phyloP scores from a whole-genome alignment of 2,888 invertebrate genomes.

The Meghimatium bilineatum region DNA sequence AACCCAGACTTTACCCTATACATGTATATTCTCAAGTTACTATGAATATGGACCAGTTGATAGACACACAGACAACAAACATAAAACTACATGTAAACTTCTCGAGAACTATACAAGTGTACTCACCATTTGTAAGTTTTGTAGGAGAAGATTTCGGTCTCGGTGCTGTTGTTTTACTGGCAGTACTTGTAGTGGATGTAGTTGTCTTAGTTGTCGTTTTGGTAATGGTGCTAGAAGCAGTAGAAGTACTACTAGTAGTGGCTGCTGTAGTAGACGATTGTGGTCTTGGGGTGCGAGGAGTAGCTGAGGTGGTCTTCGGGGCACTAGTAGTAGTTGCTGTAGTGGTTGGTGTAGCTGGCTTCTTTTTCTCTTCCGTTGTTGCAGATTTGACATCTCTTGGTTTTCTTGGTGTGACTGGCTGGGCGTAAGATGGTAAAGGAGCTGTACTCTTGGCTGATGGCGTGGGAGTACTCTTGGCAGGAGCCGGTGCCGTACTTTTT shows the following conservation, averaged over 20 bases:
- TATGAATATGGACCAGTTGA: no score
- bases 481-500: neutral
- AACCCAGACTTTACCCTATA: no score
- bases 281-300: slow-evolving; percentile 27
- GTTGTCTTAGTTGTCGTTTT: neutral
- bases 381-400: slow-evolving; percentile 28
- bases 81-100: no score
- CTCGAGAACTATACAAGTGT: no score
- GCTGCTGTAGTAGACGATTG: slow-evolving; percentile 25
- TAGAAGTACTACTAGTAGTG: slow-evolving; percentile 19
- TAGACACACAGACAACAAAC: no score
- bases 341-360: neutral
- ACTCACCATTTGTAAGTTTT: slow-evolving; percentile 43
- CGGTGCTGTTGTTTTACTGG: neutral
- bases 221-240: slow-evolving; percentile 11
- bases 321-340: slow-evolving; percentile 28
- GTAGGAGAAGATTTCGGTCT: slow-evolving; percentile 46
- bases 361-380: slow-evolving; percentile 35
- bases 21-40: no score
- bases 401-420: slow-evolving; percentile 40
- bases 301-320: slow-evolving; percentile 5
- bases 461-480: neutral
- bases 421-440: slow-evolving; percentile 35
- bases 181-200: neutral
- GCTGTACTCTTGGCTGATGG: slow-evolving; percentile 1